Conservation (phyloP, 1,140 invertebrate genomes). For the Procambarus clarkii region DNA sequence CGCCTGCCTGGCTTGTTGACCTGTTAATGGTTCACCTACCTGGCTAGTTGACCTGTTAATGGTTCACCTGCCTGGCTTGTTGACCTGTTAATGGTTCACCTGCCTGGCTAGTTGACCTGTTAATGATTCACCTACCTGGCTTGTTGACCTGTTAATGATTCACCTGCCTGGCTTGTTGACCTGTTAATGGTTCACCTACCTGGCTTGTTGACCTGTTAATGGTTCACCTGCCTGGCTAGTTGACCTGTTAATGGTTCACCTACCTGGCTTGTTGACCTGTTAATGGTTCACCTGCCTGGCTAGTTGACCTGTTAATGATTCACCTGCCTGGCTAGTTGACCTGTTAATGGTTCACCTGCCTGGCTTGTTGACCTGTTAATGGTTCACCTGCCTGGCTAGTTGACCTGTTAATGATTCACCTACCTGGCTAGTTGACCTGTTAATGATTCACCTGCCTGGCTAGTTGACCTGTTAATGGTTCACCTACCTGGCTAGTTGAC, state of each 20-base stretch:
- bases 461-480: too few relatives aligned
- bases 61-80: not conserved
- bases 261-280: too few relatives aligned
- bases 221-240: not conserved
- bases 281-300: not conserved
- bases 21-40: not conserved
- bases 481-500: not conserved
- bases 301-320: not conserved
- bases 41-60: not conserved
- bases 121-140: not conserved
- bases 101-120: too few relatives aligned
- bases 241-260: too few relatives aligned
- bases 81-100: not conserved
- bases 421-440: not conserved
- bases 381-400: too few relatives aligned
- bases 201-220: not conserved
- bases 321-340: not conserved
- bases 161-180: not conserved
- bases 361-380: not conserved
- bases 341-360: not conserved
- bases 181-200: too few relatives aligned
- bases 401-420: too few relatives aligned
- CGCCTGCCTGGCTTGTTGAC: not conserved
- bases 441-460: not conserved
- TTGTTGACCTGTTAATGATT: not conserved